phyloP scores from a whole-genome alignment of 2,113 vertebrate genomes.

The Euleptes europaea region DNA sequence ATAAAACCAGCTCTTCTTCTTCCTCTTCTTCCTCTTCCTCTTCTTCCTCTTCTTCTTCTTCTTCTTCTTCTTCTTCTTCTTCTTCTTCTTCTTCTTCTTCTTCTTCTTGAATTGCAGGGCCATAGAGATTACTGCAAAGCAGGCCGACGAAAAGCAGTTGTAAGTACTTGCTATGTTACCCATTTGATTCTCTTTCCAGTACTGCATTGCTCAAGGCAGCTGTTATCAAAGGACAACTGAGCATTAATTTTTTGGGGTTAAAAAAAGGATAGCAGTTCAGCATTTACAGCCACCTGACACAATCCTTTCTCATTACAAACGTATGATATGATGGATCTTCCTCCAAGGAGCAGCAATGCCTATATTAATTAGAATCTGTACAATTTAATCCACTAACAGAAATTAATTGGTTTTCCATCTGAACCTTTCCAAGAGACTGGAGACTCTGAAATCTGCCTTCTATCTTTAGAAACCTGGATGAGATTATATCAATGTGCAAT shows the following conservation, averaged over 20 bases:
- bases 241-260: neutral
- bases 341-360: slow-evolving; percentile 30
- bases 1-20: too few relatives aligned
- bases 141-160: slow-evolving; percentile 39
- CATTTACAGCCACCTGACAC: slow-evolving; percentile 5
- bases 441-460: slow-evolving; percentile 24
- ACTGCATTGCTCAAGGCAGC: slow-evolving; percentile 41
- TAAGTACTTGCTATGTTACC: slow-evolving; percentile 55
- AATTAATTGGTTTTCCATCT: slow-evolving; percentile 42
- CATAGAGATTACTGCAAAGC: slow-evolving; percentile 36
- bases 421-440: neutral
- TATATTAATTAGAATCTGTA: slow-evolving; percentile 53
- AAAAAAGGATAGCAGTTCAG: slow-evolving; percentile 36
- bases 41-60: too few relatives aligned
- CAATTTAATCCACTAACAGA: slow-evolving; percentile 46
- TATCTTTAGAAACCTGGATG: slow-evolving; percentile 26
- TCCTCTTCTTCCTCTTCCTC: too few relatives aligned
- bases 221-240: slow-evolving; percentile 41
- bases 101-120: neutral
- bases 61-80: too few relatives aligned
- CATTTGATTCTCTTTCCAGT: slow-evolving; percentile 47
- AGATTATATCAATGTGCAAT: neutral
- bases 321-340: slow-evolving; percentile 34
- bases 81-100: too few relatives aligned
- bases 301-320: slow-evolving; percentile 42